A percentile compares a stretch with the other conserved stretches of the same genome.
phyloP scores from a whole-genome alignment of 2,797 vertebrate genomes.

The Danio tinwini region DNA sequence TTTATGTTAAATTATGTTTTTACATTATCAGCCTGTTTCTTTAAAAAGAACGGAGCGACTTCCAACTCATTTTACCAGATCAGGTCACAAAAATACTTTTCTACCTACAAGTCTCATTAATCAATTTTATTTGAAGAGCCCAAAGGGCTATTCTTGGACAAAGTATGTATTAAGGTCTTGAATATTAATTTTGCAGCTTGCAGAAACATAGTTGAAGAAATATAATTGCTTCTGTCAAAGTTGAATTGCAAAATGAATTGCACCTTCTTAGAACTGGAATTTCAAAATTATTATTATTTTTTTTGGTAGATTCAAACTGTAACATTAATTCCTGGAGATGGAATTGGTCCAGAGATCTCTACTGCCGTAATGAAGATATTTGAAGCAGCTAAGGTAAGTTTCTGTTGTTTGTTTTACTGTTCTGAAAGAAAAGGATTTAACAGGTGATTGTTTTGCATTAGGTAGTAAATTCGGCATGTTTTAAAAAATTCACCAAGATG shows the following conservation, averaged over 20 bases:
- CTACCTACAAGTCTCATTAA: too few relatives aligned
- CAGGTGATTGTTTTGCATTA: not conserved
- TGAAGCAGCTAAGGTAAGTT: slow-evolving; percentile 88
- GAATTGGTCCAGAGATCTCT: slow-evolving; percentile 97
- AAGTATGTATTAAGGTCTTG: not conserved
- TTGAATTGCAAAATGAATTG: not conserved
- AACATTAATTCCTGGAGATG: slow-evolving; percentile 97
- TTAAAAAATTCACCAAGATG: not conserved
- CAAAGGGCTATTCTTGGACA: not conserved
- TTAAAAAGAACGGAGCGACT: too few relatives aligned
- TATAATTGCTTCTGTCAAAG: not conserved
- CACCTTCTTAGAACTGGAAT: not conserved
- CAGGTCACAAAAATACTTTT: too few relatives aligned
- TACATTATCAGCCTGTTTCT: too few relatives aligned
- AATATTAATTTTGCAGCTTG: not conserved
- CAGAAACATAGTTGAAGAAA: slow-evolving; percentile 3
- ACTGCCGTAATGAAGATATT: slow-evolving; percentile 93
- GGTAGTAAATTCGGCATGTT: not conserved
- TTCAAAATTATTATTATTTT: not conserved
- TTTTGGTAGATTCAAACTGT: slow-evolving; percentile 87
- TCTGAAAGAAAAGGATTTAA: slow-evolving; percentile 13
- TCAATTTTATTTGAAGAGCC: not conserved
- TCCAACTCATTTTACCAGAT: too few relatives aligned
- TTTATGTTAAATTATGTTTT: too few relatives aligned
- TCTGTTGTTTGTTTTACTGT: not conserved